Evolutionary conservation across 2,888 invertebrate species (phyloP).

Genomic region (Rhogogaster chlorosoma): DNA sequence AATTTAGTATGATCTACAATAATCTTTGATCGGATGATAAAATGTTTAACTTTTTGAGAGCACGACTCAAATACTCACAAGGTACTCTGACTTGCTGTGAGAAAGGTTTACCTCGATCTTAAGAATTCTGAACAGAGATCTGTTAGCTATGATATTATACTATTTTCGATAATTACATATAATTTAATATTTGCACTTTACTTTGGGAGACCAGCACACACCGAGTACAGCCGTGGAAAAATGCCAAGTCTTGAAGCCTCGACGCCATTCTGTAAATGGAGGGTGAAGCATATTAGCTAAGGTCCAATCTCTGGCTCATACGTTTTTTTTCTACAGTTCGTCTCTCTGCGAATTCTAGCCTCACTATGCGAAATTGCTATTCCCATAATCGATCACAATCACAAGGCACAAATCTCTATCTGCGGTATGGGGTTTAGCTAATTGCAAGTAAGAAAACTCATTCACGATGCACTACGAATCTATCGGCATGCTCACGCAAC

Average conservation of each 20-base stretch:
- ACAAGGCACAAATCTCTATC: slow-evolving; percentile 25
- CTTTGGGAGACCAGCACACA: slow-evolving; percentile 7
- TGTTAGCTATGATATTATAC: background rate
- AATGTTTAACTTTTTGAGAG: background rate
- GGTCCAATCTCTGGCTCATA: background rate
- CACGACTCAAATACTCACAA: background rate
- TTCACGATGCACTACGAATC: slow-evolving; percentile 37
- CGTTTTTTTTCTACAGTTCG: background rate
- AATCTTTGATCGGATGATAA: background rate
- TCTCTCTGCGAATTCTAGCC: slow-evolving; percentile 20
- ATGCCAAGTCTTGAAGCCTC: background rate
- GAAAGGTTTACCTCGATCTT: background rate
- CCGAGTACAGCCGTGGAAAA: slow-evolving; percentile 7
- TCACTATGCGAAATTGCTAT: background rate
- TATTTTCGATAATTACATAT: background rate
- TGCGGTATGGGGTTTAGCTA: background rate
- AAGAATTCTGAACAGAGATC: background rate
- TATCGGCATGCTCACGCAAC: slow-evolving; percentile 32
- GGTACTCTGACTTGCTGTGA: background rate
- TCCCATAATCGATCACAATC: slow-evolving; percentile 16
- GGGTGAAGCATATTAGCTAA: slow-evolving; percentile 19
- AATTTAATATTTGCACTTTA: background rate
- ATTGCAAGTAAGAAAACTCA: slow-evolving; percentile 5
- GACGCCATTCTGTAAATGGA: slow-evolving; percentile 21
- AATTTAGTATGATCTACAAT: background rate